Base-by-base conservation (phyloP, 2,888 invertebrate genomes). In the Lasioglossum malachurum region DNA sequence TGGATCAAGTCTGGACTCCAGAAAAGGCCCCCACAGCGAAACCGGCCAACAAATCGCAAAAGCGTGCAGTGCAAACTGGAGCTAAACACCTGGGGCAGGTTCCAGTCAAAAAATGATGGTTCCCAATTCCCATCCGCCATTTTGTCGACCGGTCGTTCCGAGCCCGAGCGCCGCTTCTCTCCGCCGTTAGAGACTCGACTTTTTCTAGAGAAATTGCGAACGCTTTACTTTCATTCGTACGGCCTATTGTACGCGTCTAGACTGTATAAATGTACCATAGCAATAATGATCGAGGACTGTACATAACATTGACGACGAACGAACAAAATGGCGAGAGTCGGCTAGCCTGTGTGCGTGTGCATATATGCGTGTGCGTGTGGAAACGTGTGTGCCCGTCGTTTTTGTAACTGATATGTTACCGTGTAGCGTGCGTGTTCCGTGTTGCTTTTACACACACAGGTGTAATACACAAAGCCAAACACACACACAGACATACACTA, bases 181-280 rank as follows among this genome's bases (percentile, higher is more conserved):
- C 77, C 2, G 57, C 0, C 44, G 69, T 41, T 79, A 69, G 72
- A 46, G 76, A 76, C 49, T 53, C 78, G 75, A 79, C 53, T 53
- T 80, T 78, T 76, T 38, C 75, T 74, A 72, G 77, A 77, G 71
- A 41, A 82, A 69, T 57, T 67, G 81, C 83, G 53, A 83, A 75
- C 78, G 87, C 87, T 84, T 84, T 74, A 78, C 57, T 53, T 73
- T 88, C 72, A 84, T 87, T 87, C 87, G 82, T 87, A 88, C 87
- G 88, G 84, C 76, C 80, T 88, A 87, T 82, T 82, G 81, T 84
- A 81, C 83, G 89, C 82, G 83, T 80, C 64, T 90, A 84, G 89
- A 86, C 84, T 91, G 90, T 90, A 93, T 91, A 92, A 91, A 93
- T 93, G 93, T 93, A 93, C 78, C 86, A 93, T 93, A 91, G 93